Conservation (phyloP, 2,888 invertebrate genomes). For the Hipparchia sbordonii region DNA sequence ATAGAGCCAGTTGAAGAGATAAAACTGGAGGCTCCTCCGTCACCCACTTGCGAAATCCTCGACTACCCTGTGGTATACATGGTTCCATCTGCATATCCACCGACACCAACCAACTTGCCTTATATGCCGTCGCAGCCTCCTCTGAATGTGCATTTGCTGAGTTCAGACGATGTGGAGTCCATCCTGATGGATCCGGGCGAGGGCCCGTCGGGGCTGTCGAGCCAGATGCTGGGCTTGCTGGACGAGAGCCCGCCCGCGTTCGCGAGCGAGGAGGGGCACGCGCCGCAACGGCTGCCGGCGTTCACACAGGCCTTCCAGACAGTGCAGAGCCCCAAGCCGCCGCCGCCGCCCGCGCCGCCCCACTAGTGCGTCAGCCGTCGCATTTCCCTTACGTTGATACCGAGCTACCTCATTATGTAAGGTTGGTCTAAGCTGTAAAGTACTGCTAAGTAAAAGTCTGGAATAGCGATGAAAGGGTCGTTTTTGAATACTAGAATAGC, state of each 20-base stretch:
- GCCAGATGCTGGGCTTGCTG: constrained; percentile 66
- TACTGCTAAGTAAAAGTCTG: constrained; percentile 55
- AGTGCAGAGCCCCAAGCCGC: constrained; percentile 69
- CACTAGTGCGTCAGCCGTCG: constrained; percentile 63
- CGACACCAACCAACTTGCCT: constrained; percentile 58
- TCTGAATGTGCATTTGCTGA: constrained; percentile 61
- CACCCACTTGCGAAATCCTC: constrained; percentile 57
- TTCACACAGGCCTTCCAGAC: constrained; percentile 79
- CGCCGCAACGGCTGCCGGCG: constrained; percentile 70
- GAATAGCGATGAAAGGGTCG: constrained; percentile 43
- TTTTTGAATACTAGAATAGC: constrained; percentile 28
- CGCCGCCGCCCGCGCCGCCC: constrained; percentile 72
- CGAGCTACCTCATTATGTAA: constrained; percentile 81
- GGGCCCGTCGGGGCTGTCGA: constrained; percentile 70
- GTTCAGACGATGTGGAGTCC: constrained; percentile 62
- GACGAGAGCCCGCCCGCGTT: constrained; percentile 50
- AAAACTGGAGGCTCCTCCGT: constrained; percentile 58
- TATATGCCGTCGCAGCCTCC: constrained; percentile 48
- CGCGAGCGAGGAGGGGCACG: constrained; percentile 59
- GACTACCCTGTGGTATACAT: constrained; percentile 70
- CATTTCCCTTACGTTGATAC: constrained; percentile 74
- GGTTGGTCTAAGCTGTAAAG: constrained; percentile 72
- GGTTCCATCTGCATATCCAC: constrained; percentile 63
- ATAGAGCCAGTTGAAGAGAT: constrained; percentile 61
- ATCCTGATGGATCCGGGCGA: constrained; percentile 73